These are phyloP conservation scores for Sturnus vulgaris DNA, from an alignment of 2,113 vertebrate species.

Conservation along the genomic window DNA sequence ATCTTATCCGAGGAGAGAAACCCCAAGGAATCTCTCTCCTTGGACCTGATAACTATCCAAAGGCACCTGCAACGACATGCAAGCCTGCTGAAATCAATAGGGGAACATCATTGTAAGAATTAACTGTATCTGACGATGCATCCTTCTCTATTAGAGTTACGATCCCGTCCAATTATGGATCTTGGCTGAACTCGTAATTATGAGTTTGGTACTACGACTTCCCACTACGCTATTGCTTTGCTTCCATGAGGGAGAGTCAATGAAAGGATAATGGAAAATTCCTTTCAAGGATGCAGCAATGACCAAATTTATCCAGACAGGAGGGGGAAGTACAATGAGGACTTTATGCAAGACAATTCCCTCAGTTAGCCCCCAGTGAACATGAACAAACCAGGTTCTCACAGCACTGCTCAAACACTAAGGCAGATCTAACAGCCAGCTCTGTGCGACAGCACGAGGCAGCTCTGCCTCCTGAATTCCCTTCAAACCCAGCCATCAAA, in stretches of 20 bases:
- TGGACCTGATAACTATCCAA: background rate
- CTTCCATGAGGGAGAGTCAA: conserved; percentile 49
- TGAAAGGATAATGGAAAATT: conserved; percentile 55
- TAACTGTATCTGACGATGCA: conserved; percentile 16
- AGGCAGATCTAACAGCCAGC: background rate
- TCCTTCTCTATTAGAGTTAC: conserved; percentile 60
- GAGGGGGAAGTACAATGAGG: background rate
- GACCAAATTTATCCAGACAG: conserved; percentile 27
- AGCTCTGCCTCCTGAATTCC: conserved; percentile 22
- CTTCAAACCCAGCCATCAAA: conserved; percentile 49
- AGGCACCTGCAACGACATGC: background rate
- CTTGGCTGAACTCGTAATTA: conserved; percentile 54
- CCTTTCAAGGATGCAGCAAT: conserved; percentile 24
- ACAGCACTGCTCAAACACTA: background rate
- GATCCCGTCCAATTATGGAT: conserved; percentile 56
- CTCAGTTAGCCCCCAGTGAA: background rate
- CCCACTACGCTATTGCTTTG: conserved; percentile 17
- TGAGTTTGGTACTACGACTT: conserved; percentile 30
- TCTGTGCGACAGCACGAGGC: background rate
- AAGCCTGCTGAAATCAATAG: background rate
- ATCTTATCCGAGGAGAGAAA: background rate
- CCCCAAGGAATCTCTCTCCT: conserved; percentile 1
- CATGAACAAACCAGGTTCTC: background rate
- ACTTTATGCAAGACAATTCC: conserved; percentile 1
- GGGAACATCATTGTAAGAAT: conserved; percentile 44